Evolutionary conservation across 2,888 invertebrate species (phyloP), one percentile per base, ranked within the genome.

Genomic region (Sarcophaga rosellei): DNA sequence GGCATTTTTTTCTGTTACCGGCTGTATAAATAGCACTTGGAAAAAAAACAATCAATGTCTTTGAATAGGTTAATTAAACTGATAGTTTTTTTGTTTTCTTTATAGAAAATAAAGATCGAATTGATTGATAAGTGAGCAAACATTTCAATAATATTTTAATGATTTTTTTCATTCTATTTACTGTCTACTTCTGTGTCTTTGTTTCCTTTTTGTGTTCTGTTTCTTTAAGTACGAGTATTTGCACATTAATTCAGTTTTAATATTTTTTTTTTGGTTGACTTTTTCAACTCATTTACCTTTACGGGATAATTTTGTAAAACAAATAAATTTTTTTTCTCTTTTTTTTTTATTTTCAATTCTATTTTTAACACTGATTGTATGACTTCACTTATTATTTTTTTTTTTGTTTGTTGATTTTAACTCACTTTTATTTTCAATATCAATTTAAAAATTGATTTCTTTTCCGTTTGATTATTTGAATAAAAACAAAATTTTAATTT

Each of bases 61-160:
- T 53, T 17, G 17, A 53, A 53, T 53, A 15, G 17, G 53, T 53
- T 15, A 53, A 53, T 53, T 15, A 53, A 53, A 4, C 53, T 53
- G 53, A 0, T 3, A 53, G 17, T 53, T 53, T 35, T 35, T 35
- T 35, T 25, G 2, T 4, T 4, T 6, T 35, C 10, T 35, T 35
- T 35, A 2, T 53, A 53, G 17, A 53, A 53, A 15, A 53, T 17
- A 53, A 53, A 53, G 17, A 53, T 12, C 17, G 17, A 53, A 53
- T 68, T 47, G 59, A 73, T 66, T 80, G 73, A 81, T 74, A 81
- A 75, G 69, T 75, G 69, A 81, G 63, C 81, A 81, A 75, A 81
- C 81, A 81, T 75, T 81, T 80, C 15, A 53, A 53, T 53, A 15
- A 17, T 66, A 72, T 80, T 45, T 53, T 47, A 23, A n/a, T 69